Evolutionary conservation across 1,140 invertebrate genomes (phyloP), one percentile per base, ranked within the genome.

Genomic region (Papilio glaucus): DNA sequence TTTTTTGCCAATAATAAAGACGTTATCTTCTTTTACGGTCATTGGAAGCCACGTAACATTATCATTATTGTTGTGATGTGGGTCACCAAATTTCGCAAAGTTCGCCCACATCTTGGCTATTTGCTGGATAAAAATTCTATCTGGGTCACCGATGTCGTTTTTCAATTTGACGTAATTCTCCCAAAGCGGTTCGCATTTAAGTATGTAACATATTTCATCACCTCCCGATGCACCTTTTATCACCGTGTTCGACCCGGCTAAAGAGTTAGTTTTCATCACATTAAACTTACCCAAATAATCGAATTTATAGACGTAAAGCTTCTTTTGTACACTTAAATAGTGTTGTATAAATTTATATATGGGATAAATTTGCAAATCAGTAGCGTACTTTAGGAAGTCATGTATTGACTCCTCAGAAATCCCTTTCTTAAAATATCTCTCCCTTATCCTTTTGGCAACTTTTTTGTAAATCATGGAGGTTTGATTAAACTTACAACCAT

Each of bases 31-130:
- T 65, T 79, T 73, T 65, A 39, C 26, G 21, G 81, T 82, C 77
- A 87, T 82, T 6, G 83, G 80, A 24, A 78, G 78, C 90, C 90
- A 92, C 29, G 77, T 83, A 13, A 77, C 49, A 69, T 81, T 82
- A 15, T 62, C 71, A 53, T 75, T n/a, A n/a, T n/a, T 72, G 12
- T 68, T 72, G 1, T 26, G 29, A 15, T 84, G 85, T 42, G 93
- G 93, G 67, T 93, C 73, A 5, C 89, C 90, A 72, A 67, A 82
- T 80, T 91, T 93, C 7, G 90, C 93, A 83, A 94, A 94, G 81
- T 93, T 93, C 4, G 89, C 74, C 93, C 93, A 94, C 73, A 94
- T 72, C 72, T 80, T 78, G 4, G 86, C 76, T n/a, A 94, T 82
- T 72, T 85, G 73, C 68, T 78, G 86, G 15, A 93, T 87, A 71